These are phyloP conservation scores for Mormyrops boulengeri DNA, from an alignment of 2,797 vertebrate genomes.

Conservation along the genomic window DNA sequence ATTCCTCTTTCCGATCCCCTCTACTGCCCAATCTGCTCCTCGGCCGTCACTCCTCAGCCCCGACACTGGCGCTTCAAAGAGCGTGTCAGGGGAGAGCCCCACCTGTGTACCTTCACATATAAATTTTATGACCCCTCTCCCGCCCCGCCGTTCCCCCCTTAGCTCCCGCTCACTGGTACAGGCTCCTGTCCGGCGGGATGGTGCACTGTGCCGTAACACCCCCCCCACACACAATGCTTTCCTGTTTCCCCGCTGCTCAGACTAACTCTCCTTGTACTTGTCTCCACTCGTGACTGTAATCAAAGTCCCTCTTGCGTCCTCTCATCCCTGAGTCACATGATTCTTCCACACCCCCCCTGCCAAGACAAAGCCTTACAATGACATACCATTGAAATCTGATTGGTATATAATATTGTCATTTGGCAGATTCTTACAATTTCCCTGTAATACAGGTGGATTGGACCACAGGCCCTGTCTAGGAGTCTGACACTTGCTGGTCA, in stretches of 20 bases:
- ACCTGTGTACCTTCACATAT: not conserved
- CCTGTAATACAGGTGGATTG: not conserved
- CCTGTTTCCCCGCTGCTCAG: not conserved
- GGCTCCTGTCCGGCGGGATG: not conserved
- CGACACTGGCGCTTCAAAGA: not conserved
- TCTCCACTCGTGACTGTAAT: not conserved
- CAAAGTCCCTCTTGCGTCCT: not conserved
- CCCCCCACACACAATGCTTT: not conserved
- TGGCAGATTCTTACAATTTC: not conserved
- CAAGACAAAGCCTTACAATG: not conserved
- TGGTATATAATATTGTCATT: not conserved
- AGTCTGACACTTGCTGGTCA: not conserved
- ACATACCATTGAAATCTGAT: not conserved
- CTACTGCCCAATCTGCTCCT: not conserved
- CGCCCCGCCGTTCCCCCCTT: not conserved
- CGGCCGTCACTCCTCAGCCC: not conserved
- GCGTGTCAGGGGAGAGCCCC: not conserved
- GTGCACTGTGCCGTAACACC: not conserved
- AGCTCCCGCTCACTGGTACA: not conserved
- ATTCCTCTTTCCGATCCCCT: not conserved
- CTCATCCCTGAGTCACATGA: not conserved
- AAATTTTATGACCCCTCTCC: not conserved
- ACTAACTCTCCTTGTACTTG: not conserved
- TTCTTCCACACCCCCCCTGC: not conserved
- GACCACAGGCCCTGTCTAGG: not conserved